Conservation (phyloP, 2,797 vertebrate species). For the Microctenopoma stevenorrisi region DNA sequence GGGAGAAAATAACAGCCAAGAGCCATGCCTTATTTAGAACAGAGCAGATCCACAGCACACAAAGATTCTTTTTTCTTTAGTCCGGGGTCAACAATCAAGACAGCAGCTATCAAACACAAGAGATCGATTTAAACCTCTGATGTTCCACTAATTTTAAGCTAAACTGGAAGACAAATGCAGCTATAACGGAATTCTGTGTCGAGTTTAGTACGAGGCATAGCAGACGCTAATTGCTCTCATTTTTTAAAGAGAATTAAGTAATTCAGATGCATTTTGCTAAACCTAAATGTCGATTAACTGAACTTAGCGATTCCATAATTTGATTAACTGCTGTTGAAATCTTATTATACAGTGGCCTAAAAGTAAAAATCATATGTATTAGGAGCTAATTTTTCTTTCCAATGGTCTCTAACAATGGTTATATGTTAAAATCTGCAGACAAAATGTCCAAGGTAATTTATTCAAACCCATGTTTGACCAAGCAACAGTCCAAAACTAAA, state of each 20-base stretch:
- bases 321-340: not conserved
- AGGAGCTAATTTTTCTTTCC: not conserved
- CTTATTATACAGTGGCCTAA: not conserved
- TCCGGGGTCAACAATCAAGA: conserved; percentile 4
- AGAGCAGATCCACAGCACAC: conserved; percentile 8
- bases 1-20: conserved; percentile 49
- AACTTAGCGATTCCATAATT: too few species aligned
- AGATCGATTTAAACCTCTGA: conserved; percentile 13
- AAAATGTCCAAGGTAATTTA: not conserved
- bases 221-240: too few species aligned
- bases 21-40: conserved; percentile 45
- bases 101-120: not conserved
- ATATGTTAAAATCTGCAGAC: not conserved
- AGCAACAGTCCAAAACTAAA: not conserved
- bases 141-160: not conserved
- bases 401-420: not conserved
- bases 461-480: not conserved
- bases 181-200: not conserved
- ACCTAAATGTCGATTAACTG: too few species aligned
- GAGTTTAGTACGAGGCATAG: not conserved
- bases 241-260: too few species aligned
- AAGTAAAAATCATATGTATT: not conserved
- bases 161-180: not conserved
- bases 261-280: too few species aligned
- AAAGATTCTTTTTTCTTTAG: not conserved